Evolutionary conservation across 2,113 vertebrate species (phyloP).

Genomic region (Chunga burmeisteri): DNA sequence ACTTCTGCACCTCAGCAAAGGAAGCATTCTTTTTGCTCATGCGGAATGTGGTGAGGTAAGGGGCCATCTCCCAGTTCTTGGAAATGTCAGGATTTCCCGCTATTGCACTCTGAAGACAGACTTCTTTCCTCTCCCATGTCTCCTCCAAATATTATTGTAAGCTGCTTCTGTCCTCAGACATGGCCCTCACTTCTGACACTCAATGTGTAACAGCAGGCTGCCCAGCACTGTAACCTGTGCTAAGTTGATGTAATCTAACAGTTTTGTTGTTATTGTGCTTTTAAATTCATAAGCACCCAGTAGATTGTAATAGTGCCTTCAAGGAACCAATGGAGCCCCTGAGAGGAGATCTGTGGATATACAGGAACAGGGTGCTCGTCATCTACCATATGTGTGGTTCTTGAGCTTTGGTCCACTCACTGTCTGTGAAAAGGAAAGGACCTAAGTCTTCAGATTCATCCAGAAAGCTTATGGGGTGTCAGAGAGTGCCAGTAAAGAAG

Average conservation of each 20-base stretch:
- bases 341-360: background rate
- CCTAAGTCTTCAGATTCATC: background rate
- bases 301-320: background rate
- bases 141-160: background rate
- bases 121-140: background rate
- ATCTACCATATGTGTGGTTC: background rate
- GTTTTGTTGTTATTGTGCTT: background rate
- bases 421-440: background rate
- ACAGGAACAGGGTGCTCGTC: background rate
- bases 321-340: background rate
- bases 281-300: background rate
- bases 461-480: background rate
- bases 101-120: background rate
- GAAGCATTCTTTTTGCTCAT: conserved; percentile 93
- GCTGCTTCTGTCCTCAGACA: background rate
- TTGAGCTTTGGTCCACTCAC: background rate
- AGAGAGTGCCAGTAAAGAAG: background rate
- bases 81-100: background rate
- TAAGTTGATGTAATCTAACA: background rate
- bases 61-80: background rate
- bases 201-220: background rate
- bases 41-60: conserved; percentile 94
- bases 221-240: background rate
- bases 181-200: background rate
- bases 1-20: conserved; percentile 91